A percentile compares a stretch with the other conserved stretches of the same genome.
Evolutionary conservation across 2,888 invertebrate genomes (phyloP).

Genomic region (Thelaira solivaga): DNA sequence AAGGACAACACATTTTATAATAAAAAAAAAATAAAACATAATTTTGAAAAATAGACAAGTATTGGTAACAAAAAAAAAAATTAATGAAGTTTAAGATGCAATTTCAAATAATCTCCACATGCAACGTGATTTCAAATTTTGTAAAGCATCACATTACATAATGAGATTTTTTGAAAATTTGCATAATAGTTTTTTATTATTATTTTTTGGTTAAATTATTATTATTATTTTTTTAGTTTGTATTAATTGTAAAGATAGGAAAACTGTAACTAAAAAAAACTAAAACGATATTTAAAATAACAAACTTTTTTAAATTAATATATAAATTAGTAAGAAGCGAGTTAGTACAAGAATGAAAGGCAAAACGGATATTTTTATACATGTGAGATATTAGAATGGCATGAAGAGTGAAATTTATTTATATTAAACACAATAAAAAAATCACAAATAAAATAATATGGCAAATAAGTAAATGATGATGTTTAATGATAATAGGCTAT

Average conservation of each 20-base stretch:
- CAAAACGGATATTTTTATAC: no score
- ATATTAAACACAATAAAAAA: no score
- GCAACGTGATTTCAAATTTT: conserved; percentile 76
- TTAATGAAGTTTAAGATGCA: conserved; percentile 71
- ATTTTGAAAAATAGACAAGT: conserved; percentile 27
- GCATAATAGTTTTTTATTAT: conserved; percentile 67
- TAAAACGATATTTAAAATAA: conserved; percentile 14
- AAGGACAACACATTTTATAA: conserved; percentile 57
- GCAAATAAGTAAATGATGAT: no score
- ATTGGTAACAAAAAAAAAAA: conserved; percentile 48
- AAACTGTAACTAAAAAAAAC: conserved; percentile 45
- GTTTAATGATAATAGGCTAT: no score
- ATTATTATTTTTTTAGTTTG: conserved; percentile 1
- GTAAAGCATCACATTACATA: conserved; percentile 83
- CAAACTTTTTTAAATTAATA: conserved; percentile 8
- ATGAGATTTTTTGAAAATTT: conserved; percentile 93
- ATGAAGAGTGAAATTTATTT: no score
- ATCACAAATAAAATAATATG: no score
- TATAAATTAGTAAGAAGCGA: conserved; percentile 27
- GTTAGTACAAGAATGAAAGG: no score
- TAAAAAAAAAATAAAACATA: conserved; percentile 22
- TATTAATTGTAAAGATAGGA: conserved; percentile 9
- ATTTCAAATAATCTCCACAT: conserved; percentile 77
- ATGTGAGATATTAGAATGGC: no score
- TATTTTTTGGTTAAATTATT: no score